Percentiles rank a stretch among this genome's conserved stretches.
phyloP scores from a whole-genome alignment of 2,113 vertebrate species.

The Callocephalon fimbriatum region DNA sequence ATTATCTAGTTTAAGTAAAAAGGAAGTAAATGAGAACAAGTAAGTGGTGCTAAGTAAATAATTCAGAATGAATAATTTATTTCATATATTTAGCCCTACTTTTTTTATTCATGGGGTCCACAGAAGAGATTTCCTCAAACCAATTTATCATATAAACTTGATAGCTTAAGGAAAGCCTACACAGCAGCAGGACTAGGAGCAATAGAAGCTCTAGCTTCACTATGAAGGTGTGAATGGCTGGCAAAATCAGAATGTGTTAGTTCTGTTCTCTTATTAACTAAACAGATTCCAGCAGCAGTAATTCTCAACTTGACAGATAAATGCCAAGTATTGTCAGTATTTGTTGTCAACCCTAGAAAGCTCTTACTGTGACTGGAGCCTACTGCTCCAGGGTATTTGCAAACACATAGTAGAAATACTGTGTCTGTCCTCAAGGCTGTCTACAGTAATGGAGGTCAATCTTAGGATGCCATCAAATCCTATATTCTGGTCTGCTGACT shows the following conservation, averaged over 20 bases:
- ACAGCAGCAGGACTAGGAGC: not conserved
- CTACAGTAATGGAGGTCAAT: not conserved
- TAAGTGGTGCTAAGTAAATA: slow-evolving; percentile 38
- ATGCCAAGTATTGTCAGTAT: not conserved
- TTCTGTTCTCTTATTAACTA: not conserved
- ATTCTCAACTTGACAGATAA: not conserved
- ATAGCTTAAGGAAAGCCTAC: not conserved
- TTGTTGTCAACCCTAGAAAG: not conserved
- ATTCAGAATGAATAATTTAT: slow-evolving; percentile 44
- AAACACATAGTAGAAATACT: not conserved
- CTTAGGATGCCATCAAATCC: not conserved
- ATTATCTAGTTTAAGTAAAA: slow-evolving; percentile 29
- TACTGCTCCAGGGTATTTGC: not conserved
- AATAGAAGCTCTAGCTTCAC: not conserved
- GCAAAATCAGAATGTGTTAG: not conserved
- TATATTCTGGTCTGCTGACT: not conserved
- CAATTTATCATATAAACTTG: not conserved
- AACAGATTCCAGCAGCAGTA: not conserved
- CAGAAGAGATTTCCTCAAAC: slow-evolving; percentile 21
- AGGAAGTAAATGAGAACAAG: slow-evolving; percentile 45
- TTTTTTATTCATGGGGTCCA: not conserved
- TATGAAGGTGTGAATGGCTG: not conserved
- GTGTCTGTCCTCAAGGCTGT: not conserved
- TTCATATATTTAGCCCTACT: not conserved
- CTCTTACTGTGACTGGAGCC: not conserved